A percentile compares a stretch with the other conserved stretches of the same genome.
Evolutionary conservation across 1,140 invertebrate genomes (phyloP).

Genomic region (Drosophila sechellia): DNA sequence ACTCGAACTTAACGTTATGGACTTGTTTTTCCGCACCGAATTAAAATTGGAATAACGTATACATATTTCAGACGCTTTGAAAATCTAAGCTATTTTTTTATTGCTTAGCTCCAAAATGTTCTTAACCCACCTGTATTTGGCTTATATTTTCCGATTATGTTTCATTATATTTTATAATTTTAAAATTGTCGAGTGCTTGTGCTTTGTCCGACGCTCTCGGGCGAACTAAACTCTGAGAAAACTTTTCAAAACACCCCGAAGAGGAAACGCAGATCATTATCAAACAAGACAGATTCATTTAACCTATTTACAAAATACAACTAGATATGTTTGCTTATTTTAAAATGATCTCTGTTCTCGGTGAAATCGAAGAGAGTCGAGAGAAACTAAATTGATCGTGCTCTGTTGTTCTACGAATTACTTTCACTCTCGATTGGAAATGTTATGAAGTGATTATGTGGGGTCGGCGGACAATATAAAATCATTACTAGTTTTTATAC

Average conservation of each 20-base stretch:
- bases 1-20: conserved; percentile 41
- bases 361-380: conserved; percentile 2
- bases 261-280: conserved; percentile 36
- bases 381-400: neutral
- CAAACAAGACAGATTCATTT: conserved; percentile 14
- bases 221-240: conserved; percentile 54
- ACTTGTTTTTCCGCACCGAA: conserved; percentile 41
- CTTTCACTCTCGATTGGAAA: conserved; percentile 54
- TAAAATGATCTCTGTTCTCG: conserved; percentile 41
- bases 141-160: conserved; percentile 51
- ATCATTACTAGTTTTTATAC: too few relatives aligned
- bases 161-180: conserved; percentile 28
- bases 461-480: conserved; percentile 14
- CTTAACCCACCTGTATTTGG: conserved; percentile 67
- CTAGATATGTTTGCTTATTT: conserved; percentile 53
- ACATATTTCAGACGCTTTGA: neutral
- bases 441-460: neutral
- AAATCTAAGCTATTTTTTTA: neutral
- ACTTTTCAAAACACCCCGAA: conserved; percentile 53
- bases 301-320: conserved; percentile 76
- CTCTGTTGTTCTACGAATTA: conserved; percentile 35
- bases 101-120: neutral
- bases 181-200: conserved; percentile 9
- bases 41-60: neutral
- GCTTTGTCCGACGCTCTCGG: conserved; percentile 37